Percentiles rank a stretch among this genome's conserved stretches.
phyloP scores from a whole-genome alignment of 2,888 invertebrate genomes.

The Agriopis aurantiaria region DNA sequence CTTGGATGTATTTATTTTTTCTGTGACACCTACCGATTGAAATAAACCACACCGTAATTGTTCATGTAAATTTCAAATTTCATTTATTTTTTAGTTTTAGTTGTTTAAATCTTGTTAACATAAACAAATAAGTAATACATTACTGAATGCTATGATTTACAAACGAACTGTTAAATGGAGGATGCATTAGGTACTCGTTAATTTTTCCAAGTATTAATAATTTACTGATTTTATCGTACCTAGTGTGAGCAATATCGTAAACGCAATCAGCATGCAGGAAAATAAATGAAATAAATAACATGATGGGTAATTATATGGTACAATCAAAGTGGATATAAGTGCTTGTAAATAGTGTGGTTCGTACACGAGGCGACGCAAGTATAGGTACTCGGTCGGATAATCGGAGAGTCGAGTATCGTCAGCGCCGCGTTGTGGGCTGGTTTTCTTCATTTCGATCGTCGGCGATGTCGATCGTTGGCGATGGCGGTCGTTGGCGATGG shows the following conservation, averaged over 20 bases:
- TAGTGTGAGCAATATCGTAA: not conserved
- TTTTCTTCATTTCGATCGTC: not conserved
- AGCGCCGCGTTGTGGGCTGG: no score
- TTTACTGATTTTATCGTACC: conserved; percentile 7
- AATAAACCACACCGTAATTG: no score
- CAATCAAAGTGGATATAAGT: not conserved
- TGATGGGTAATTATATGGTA: conserved; percentile 12
- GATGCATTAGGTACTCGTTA: not conserved
- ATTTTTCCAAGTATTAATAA: conserved; percentile 7
- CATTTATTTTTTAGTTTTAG: not conserved
- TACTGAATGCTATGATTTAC: not conserved
- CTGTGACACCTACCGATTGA: no score
- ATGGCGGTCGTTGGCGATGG: no score
- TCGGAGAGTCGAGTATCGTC: no score
- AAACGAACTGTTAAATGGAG: conserved; percentile 24
- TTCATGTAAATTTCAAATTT: no score
- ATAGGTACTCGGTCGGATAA: not conserved
- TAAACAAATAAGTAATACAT: not conserved
- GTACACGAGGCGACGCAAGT: conserved; percentile 1
- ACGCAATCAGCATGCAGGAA: conserved; percentile 11
- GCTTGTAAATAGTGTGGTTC: not conserved
- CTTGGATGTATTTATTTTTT: no score
- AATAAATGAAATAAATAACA: conserved; percentile 22
- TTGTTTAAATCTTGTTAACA: not conserved
- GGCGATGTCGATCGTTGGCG: no score